Evolutionary conservation across 2,797 vertebrate species (phyloP).

Genomic region (Hippoglossus hippoglossus): DNA sequence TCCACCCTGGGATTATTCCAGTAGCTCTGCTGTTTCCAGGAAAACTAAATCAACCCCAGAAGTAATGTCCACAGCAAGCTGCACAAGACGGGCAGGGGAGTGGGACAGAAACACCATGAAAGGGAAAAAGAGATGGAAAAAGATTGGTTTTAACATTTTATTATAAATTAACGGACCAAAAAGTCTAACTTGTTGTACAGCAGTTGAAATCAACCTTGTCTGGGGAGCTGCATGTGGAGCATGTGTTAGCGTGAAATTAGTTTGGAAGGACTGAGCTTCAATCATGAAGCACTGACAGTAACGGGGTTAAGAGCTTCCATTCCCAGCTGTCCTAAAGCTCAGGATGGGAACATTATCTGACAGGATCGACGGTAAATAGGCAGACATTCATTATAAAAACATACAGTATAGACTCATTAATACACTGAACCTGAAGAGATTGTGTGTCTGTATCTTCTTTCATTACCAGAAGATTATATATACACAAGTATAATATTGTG

Average conservation of each 20-base stretch:
- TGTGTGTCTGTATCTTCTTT: too few species aligned
- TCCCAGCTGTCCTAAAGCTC: neutral
- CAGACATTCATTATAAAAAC: constrained; percentile 12
- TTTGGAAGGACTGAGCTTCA: constrained; percentile 3
- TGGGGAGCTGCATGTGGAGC: neutral
- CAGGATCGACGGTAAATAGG: neutral
- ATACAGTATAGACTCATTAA: constrained; percentile 1
- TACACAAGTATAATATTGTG: neutral
- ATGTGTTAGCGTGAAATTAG: neutral
- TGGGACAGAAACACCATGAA: neutral
- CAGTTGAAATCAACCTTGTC: constrained; percentile 76
- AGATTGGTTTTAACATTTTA: constrained; percentile 55
- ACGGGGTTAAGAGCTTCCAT: neutral
- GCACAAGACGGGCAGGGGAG: constrained; percentile 23
- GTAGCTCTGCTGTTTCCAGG: constrained; percentile 63
- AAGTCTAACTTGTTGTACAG: constrained; percentile 24
- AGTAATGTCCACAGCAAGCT: constrained; percentile 53
- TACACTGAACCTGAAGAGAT: too few species aligned
- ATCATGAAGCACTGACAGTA: neutral
- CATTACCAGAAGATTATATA: neutral
- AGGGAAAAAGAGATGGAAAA: neutral
- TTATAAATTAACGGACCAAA: constrained; percentile 74
- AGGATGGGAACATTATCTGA: neutral
- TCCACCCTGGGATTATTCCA: constrained; percentile 67
- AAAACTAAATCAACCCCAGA: constrained; percentile 68